A percentile compares a stretch with the other conserved stretches of the same genome.
Evolutionary conservation across 2,113 vertebrate species (phyloP).

Genomic region (Oryzias javanicus): DNA sequence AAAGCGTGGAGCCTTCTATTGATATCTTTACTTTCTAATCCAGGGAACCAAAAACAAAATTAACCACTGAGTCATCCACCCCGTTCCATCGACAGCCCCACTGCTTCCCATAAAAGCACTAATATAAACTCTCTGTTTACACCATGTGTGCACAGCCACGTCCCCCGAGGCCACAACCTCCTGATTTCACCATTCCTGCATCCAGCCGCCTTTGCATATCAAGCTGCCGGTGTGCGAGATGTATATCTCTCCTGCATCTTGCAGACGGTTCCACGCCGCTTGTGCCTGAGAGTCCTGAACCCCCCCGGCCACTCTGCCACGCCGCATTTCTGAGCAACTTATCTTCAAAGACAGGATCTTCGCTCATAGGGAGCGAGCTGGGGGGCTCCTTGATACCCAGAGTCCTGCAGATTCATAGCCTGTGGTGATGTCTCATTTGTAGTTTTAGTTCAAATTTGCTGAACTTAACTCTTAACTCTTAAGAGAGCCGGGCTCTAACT

Average conservation of each 20-base stretch:
- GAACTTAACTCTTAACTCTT: slow-evolving; percentile 20
- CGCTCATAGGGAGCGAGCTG: slow-evolving; percentile 36
- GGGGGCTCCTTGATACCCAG: slow-evolving; percentile 20
- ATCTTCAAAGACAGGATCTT: slow-evolving; percentile 48
- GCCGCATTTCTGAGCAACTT: slow-evolving; percentile 49
- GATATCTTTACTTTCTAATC: slow-evolving; percentile 27
- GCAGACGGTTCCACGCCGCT: slow-evolving; percentile 15
- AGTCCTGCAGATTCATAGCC: slow-evolving; percentile 40
- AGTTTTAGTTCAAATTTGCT: background rate
- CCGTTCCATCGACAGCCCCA: slow-evolving; percentile 25
- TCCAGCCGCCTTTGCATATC: slow-evolving; percentile 43
- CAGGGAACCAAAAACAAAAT: slow-evolving; percentile 37
- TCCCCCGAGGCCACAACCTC: slow-evolving; percentile 39
- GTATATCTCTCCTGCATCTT: slow-evolving; percentile 40
- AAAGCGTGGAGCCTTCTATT: slow-evolving; percentile 1
- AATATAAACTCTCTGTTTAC: slow-evolving; percentile 43
- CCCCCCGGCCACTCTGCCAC: slow-evolving; percentile 15
- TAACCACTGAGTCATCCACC: slow-evolving; percentile 50
- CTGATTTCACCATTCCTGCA: slow-evolving; percentile 38
- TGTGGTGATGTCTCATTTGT: slow-evolving; percentile 1
- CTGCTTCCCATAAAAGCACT: slow-evolving; percentile 23
- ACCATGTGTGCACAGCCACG: slow-evolving; percentile 8
- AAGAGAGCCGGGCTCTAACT: slow-evolving; percentile 37
- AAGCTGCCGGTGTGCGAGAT: slow-evolving; percentile 39
- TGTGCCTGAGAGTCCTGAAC: background rate